These are phyloP conservation scores for Drosophila demipolita DNA, from an alignment of 2,888 invertebrate species.

Conservation along the genomic window DNA sequence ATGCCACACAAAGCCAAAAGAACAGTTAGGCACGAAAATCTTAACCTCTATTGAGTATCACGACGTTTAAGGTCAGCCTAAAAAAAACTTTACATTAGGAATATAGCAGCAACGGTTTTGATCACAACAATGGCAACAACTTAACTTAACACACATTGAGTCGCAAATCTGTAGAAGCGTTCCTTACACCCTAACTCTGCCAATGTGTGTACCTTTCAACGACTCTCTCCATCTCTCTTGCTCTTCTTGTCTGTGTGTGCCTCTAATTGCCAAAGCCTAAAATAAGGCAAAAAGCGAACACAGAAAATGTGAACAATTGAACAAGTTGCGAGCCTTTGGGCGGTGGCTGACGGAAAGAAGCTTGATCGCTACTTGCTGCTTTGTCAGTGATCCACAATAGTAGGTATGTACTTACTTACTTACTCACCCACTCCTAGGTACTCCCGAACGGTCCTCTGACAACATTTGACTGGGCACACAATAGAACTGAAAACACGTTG, in stretches of 20 bases:
- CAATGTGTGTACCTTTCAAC: constrained; percentile 2
- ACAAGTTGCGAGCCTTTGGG: constrained; percentile 73
- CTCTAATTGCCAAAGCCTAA: constrained; percentile 48
- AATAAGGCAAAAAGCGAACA: constrained; percentile 34
- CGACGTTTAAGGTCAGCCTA: constrained; percentile 31
- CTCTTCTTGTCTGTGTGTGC: neutral
- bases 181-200: neutral
- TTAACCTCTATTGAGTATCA: constrained; percentile 55
- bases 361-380: constrained; percentile 59
- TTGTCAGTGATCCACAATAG: constrained; percentile 45
- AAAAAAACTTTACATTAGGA: neutral
- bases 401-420: constrained; percentile 16
- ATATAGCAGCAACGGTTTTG: constrained; percentile 8
- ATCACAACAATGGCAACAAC: constrained; percentile 66
- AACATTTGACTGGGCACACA: constrained; percentile 64
- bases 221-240: neutral
- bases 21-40: constrained; percentile 36
- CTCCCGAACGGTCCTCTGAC: constrained; percentile 53
- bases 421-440: neutral
- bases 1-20: constrained; percentile 38
- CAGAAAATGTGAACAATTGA: constrained; percentile 62
- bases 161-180: constrained; percentile 21
- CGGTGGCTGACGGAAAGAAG: constrained; percentile 70
- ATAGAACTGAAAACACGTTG: constrained; percentile 63
- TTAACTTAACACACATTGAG: constrained; percentile 69